Evolutionary conservation across 92 coral and sea anemone species (phyloP), one percentile per base, ranked within the genome.

Genomic region (Heteractis magnifica): DNA sequence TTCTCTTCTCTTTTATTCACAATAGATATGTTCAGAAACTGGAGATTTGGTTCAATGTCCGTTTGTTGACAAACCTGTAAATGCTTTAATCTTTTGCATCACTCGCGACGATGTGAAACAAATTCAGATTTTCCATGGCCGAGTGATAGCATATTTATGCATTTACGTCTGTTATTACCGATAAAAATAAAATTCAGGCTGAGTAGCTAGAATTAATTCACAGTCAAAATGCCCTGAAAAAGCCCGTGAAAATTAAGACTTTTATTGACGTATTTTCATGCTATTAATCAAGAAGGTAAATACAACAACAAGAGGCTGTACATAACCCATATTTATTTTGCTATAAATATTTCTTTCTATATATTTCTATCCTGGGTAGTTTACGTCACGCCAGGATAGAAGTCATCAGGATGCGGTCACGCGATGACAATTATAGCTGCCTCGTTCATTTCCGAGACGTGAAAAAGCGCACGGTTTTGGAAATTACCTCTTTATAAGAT

Each of bases 321-420:
- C 11, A 68, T 68, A 21, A 68, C 4, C 73, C 23, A 2, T 68
- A 20, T 68, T 20, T 68, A 68, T 68, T 26, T 68, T 68, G 73
- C 23, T 64, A n/a, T 18, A 68, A 8, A 26, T 68, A 21, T 5
- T 6, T 26, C 34, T 26, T 68, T 21, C 20, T 6, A 20, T 20
- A 0, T 23, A 14, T 64, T 16, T 19, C 4, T 15, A 16, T 19
- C 10, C 23, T 7, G 21, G 48, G 73, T 23, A 20, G 14, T 20
- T 68, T 16, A 26, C 73, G 50, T 68, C 73, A 68, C 73, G 73
- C 49, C 20, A 68, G 3, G 73, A 53, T 26, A 20, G 73, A 68
- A 21, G 49, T 68, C 73, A 68, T 68, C 14, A 68, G 73, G 73
- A 21, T 68, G 12, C 10, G 73, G 12, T 68, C 73, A 68, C 73